Evolutionary conservation across 2,113 vertebrate species (phyloP), one percentile per base, ranked within the genome.

Genomic region (Microcebus lehilahytsara): DNA sequence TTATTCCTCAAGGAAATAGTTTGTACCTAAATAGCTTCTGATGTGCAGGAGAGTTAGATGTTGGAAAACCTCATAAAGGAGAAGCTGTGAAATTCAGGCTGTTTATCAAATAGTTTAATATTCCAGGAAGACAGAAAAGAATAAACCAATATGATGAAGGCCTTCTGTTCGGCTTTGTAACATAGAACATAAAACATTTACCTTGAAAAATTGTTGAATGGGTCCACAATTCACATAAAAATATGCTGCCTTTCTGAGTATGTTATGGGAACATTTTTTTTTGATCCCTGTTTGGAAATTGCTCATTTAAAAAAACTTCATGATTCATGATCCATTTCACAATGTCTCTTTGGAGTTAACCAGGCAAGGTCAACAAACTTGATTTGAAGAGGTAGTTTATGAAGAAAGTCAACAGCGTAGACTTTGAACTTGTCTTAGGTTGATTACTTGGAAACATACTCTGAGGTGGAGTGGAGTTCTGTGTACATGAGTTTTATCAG

Each of bases 181-280:
- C 94, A 96, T n/a, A 88, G 91, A 95, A 88, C 97, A 95, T 98
- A 98, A 97, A 95, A 94, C 83, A 85, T 51, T 97, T 97, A 97
- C 84, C 78, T 97, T 88, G 89, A 91, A 42, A 97, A 96, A 85
- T 53, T 95, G 30, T 88, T 92, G 78, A 84, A 69, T 67, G 30
- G 34, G 66, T 40, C 75, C 92, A 93, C 87, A 95, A 97, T 46
- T 96, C 96, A 97, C 91, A 93, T 51, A 88, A 98, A 97, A 69
- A 10, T 14, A 83, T 74, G 71, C 77, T 96, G 89, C 74, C 42
- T 67, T 96, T 97, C 85, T 88, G 64, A 96, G 34, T 58, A 96
- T 93, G 93, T 78, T 75, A 71, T 5, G 10, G 14, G 23, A 34
- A 49, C 30, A 53, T 37, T 95, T 95, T 93, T n/a, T 83, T 56